Percentiles rank a stretch among this genome's conserved stretches.
Conservation (phyloP, 1,140 invertebrate species). For the Drosophila bocki region DNA sequence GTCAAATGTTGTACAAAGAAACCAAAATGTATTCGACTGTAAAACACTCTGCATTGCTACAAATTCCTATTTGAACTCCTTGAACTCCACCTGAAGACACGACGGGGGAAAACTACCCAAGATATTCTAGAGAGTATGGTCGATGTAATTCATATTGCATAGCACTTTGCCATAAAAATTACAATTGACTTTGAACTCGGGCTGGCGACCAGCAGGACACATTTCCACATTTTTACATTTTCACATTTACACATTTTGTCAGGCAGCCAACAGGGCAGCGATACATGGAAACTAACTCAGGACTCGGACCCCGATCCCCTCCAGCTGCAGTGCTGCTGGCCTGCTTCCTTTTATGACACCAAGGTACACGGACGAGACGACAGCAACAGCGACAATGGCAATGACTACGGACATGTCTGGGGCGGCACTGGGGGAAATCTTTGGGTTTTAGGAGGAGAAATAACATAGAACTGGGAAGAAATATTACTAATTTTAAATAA, state of each 20-base stretch:
- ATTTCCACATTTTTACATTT: constrained; percentile 65
- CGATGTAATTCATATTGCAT: constrained; percentile 69
- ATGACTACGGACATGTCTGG: constrained; percentile 36
- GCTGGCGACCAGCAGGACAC: constrained; percentile 64
- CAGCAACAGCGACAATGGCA: constrained; percentile 23
- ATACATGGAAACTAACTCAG: constrained; percentile 76
- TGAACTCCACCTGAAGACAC: constrained; percentile 7
- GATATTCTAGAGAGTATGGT: constrained; percentile 28
- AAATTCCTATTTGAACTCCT: not conserved
- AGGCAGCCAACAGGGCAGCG: constrained; percentile 66
- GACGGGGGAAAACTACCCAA: not conserved
- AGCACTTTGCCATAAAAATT: constrained; percentile 76
- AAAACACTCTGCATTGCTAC: constrained; percentile 20
- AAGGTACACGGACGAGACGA: constrained; percentile 68
- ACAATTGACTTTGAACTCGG: constrained; percentile 80
- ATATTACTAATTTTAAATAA: not conserved
- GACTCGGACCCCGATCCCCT: constrained; percentile 11
- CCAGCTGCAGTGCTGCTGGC: constrained; percentile 52
- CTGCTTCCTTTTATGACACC: constrained; percentile 77
- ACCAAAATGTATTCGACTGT: constrained; percentile 4
- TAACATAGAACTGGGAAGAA: too few species aligned
- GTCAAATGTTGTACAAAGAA: constrained; percentile 19
- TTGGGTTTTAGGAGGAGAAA: not conserved
- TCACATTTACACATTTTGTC: constrained; percentile 67
- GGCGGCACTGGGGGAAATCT: constrained; percentile 7